Evolutionary conservation across 2,113 vertebrate genomes (phyloP).

Genomic region (Philantomba maxwellii): DNA sequence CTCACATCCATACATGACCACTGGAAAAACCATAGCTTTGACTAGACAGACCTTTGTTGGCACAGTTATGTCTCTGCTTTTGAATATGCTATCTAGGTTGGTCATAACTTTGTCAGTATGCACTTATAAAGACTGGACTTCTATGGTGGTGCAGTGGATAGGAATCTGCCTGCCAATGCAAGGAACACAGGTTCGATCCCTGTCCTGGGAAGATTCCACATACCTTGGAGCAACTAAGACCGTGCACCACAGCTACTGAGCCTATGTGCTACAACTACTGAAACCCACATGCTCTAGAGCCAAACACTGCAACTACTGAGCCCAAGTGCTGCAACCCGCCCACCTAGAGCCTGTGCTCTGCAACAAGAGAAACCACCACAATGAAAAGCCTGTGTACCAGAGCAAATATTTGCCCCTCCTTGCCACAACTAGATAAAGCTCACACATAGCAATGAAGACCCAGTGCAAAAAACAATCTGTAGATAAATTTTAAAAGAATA

Average conservation of each 20-base stretch:
- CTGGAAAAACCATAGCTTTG: no score
- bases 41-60: no score
- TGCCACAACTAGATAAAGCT: not conserved
- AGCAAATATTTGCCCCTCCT: not conserved
- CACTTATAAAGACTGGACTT: not conserved
- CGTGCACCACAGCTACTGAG: not conserved
- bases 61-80: no score
- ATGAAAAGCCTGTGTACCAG: not conserved
- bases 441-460: not conserved
- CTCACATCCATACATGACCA: no score
- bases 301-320: not conserved
- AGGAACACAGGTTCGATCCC: fast-evolving
- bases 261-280: not conserved
- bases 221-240: not conserved
- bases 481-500: not conserved
- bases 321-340: not conserved
- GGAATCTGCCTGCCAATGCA: not conserved
- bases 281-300: not conserved
- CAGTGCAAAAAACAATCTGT: not conserved
- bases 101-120: no score
- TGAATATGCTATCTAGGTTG: no score
- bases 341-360: not conserved
- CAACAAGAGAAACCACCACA: not conserved
- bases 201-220: not conserved
- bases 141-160: not conserved